Evolutionary conservation across 2,888 invertebrate genomes (phyloP), one percentile per base, ranked within the genome.

Genomic region (Apamea sordens): DNA sequence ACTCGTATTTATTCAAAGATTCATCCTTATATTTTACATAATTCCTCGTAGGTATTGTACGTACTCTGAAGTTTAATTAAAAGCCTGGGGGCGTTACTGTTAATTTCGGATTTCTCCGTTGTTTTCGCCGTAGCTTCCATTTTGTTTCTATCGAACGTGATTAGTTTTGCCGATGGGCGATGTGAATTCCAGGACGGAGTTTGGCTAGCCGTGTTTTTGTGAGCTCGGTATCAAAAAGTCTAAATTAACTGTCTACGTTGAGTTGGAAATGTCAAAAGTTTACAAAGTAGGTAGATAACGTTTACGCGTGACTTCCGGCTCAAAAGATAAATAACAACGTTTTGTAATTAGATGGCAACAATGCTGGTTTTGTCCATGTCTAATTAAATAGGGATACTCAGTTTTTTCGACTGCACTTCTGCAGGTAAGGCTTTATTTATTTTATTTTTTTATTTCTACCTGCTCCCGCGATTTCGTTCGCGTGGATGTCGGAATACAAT

Each of bases 101-200:
- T 85, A 81, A 85, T 85, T 85, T 81, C 50, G 50, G 36, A 71
- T 67, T 85, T 81, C 73, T 76, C 63, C 63, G 36, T 3, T 81
- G 81, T 84, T 85, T 76, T 80, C 50, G 11, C 64, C 63, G 71
- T 78, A 75, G 44, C 73, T 44, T 67, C 65, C 63, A 80, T 84
- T 81, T 80, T 73, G 77, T 84, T 80, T 84, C 70, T 56, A 73
- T 84, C 73, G 73, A 80, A 73, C 69, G 85, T 76, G 85, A 81
- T 81, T 77, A 74, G 77, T 84, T 84, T 83, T 73, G 65, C 56
- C 71, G 73, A 84, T 76, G 44, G 70, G 36, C 76, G 44, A 79
- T 71, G 72, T 59, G 36, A 47, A 76, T 76, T 56, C 61, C 59
- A 36, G 13, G 59, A 15, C 11, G 32, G 67, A 73, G 32, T 64